Conservation (phyloP, 2,888 invertebrate genomes). For the Cantharis lateralis region DNA sequence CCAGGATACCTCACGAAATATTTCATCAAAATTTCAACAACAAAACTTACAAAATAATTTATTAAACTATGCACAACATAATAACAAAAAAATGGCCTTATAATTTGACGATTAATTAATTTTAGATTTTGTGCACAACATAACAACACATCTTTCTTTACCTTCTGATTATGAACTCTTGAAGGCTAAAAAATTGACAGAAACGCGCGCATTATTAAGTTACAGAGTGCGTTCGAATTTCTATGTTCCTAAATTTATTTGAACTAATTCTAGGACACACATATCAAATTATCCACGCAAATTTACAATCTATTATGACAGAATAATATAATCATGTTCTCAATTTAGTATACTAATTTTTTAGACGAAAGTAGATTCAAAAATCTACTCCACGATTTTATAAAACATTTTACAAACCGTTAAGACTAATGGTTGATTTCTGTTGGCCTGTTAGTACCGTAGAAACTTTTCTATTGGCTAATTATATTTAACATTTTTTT, state of each 20-base stretch:
- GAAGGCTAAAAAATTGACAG: neutral
- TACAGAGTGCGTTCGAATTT: slow-evolving; percentile 1
- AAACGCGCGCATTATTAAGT: slow-evolving; percentile 1
- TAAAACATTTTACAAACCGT: no score
- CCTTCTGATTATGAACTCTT: slow-evolving; percentile 1
- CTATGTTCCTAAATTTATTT: neutral
- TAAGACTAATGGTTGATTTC: no score
- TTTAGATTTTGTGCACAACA: neutral
- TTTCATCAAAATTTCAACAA: neutral
- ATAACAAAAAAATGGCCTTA: neutral
- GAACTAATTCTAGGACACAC: neutral
- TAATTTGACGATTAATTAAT: neutral
- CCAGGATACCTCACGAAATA: neutral
- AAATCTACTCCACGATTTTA: no score
- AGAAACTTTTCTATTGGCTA: no score
- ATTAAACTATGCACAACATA: neutral
- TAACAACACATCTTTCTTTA: neutral
- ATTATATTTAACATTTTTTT: no score
- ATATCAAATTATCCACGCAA: neutral
- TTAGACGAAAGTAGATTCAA: no score
- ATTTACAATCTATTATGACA: neutral
- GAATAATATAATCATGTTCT: no score
- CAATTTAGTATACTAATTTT: no score
- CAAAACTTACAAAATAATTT: neutral
- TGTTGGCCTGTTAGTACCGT: no score